phyloP scores from a whole-genome alignment of 1,140 invertebrate species.

The Eufriesea mexicana region DNA sequence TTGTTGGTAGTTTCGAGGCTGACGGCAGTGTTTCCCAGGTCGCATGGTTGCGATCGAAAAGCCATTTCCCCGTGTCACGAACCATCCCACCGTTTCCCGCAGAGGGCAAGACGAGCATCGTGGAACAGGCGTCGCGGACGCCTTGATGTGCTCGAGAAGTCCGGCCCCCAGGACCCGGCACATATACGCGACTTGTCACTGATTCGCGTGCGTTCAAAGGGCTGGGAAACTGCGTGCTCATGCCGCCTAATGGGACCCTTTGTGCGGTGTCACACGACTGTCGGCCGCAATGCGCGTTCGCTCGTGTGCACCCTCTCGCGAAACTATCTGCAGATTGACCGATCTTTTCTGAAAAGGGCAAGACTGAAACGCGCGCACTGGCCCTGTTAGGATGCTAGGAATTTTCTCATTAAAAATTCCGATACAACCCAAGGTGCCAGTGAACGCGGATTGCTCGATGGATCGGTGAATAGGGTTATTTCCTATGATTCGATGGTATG shows the following conservation, averaged over 20 bases:
- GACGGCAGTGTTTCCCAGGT: not conserved
- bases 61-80: slow-evolving; percentile 54
- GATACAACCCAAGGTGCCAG: no score
- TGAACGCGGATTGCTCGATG: no score
- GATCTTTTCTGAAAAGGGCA: not conserved
- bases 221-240: slow-evolving; percentile 57
- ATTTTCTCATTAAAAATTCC: not conserved
- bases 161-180: slow-evolving; percentile 42
- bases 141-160: slow-evolving; percentile 60
- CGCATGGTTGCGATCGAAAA: slow-evolving; percentile 50
- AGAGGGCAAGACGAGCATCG: slow-evolving; percentile 37
- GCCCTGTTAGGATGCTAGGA: not conserved
- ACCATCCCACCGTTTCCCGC: slow-evolving; percentile 21
- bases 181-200: slow-evolving; percentile 61
- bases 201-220: slow-evolving; percentile 67
- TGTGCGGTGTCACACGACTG: slow-evolving; percentile 64
- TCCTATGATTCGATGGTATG: no score
- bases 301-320: slow-evolving; percentile 1
- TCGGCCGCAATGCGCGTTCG: slow-evolving; percentile 61
- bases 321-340: not conserved
- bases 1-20: slow-evolving; percentile 23
- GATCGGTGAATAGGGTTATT: no score
- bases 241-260: slow-evolving; percentile 73
- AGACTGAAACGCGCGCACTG: not conserved
- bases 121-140: slow-evolving; percentile 35